Evolutionary conservation across 2,113 vertebrate species (phyloP).

Genomic region (Paratilapia polleni): DNA sequence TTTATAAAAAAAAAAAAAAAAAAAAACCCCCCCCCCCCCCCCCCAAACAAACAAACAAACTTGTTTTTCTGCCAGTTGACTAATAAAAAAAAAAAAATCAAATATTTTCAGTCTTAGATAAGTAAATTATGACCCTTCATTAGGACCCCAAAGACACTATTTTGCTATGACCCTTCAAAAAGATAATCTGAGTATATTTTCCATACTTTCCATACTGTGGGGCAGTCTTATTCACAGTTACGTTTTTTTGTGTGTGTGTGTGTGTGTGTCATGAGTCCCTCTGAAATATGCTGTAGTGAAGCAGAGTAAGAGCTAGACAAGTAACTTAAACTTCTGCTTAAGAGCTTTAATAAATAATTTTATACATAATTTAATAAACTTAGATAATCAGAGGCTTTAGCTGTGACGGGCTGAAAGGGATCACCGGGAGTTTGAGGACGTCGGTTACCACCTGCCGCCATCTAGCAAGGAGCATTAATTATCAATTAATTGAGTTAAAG

Average conservation of each 20-base stretch:
- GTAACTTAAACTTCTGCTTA: background rate
- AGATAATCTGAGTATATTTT: background rate
- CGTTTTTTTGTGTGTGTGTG: background rate
- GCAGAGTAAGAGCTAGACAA: no score
- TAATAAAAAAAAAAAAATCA: background rate
- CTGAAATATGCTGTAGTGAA: no score
- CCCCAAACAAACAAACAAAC: no score
- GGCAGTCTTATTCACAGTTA: background rate
- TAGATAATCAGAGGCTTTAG: background rate
- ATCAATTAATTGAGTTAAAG: background rate
- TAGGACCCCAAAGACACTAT: background rate
- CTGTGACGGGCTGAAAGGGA: background rate
- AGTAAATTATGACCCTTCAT: background rate
- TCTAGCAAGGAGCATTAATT: background rate
- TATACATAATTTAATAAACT: background rate
- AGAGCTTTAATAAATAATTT: background rate
- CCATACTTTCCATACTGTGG: background rate
- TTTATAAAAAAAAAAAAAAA: no score
- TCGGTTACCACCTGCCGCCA: background rate
- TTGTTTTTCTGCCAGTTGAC: rapidly evolving
- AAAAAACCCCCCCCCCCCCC: no score
- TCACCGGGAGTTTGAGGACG: background rate
- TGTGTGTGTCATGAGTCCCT: no score
- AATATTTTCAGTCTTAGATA: background rate
- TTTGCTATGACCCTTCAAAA: no score